Base-by-base conservation (phyloP, 2,113 vertebrate genomes). In the Tiliqua scincoides region DNA sequence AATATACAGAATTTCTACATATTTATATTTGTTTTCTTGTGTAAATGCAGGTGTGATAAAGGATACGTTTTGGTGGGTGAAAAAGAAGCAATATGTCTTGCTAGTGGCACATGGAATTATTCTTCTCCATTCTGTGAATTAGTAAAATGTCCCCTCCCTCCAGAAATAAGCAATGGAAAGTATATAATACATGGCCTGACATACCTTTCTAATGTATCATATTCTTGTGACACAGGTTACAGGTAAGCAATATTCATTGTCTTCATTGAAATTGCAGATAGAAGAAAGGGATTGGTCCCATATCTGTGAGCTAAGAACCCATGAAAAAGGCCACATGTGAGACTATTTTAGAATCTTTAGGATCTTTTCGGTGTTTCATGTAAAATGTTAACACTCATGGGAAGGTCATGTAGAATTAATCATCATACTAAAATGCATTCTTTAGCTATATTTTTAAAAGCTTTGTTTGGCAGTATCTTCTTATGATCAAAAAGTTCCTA, bases 211-310 rank as follows among this genome's bases (percentile, higher is more conserved):
- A 97, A 93, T 40, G 95, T 96, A 2, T 96, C 93, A 0, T 99
- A 99, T 86, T 96, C 89, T 8, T 99, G 99, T 88, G 91, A 95
- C 32, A 95, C 91, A 27, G 99, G 98, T 91, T 99, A 98, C 94
- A 99, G 98, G 99, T 99, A 98, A 96, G 62, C 40, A 63, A 12
- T 32, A 59, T 3, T 8, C 0, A 0, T 2, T 10, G 10, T 52
- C 37, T 43, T 67, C 72, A 40, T 27, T 43, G 43, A 72, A 83
- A 27, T 6, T 85, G 17, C 62, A 77, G 11, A 30, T 71, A 35
- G 32, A 54, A 85, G 27, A 68, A 82, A 91, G 21, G 3, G 83
- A 35, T 84, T 4, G 35, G 6, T 77, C 63, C 14, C 0, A 0
- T 70, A 71, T 75, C 81, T 20, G 87, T 6, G 65, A 23, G 75